These are phyloP conservation scores for Anhinga anhinga DNA, from an alignment of 2,113 vertebrate genomes.

Conservation along the genomic window DNA sequence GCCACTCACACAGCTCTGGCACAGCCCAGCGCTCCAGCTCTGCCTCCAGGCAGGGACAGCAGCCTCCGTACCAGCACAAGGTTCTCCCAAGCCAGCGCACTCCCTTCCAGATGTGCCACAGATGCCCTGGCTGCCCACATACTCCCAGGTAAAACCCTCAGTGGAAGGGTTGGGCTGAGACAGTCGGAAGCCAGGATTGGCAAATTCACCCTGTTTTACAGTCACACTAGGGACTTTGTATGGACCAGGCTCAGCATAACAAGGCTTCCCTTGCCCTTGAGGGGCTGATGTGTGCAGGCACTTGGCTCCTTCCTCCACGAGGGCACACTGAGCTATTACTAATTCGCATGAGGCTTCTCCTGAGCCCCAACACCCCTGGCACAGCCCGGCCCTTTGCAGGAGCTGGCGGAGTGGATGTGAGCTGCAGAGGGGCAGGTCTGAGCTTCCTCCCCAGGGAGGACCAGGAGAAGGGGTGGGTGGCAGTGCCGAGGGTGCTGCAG, in stretches of 20 bases:
- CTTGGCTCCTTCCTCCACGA: not conserved
- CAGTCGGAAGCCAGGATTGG: fast-evolving
- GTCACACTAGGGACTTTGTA: fast-evolving
- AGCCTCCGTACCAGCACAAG: fast-evolving
- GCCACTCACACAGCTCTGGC: not conserved
- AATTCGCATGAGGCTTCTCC: not conserved
- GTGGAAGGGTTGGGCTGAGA: not conserved
- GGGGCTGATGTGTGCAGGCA: not conserved
- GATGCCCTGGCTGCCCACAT: not conserved
- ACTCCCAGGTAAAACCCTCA: not conserved
- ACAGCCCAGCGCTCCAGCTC: not conserved
- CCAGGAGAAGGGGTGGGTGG: not conserved
- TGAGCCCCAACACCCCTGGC: fast-evolving
- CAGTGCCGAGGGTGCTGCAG: not conserved
- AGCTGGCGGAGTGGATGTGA: fast-evolving
- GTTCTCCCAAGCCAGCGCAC: not conserved
- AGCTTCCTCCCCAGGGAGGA: not conserved
- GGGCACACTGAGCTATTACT: fast-evolving
- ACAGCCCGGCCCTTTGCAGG: fast-evolving
- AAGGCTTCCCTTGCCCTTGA: fast-evolving
- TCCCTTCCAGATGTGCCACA: not conserved
- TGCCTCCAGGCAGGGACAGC: not conserved
- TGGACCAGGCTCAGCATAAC: not conserved
- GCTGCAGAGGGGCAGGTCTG: not conserved
- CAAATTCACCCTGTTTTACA: not conserved